Conservation (phyloP, 1,140 invertebrate genomes). For the Camponotus vicinus region DNA sequence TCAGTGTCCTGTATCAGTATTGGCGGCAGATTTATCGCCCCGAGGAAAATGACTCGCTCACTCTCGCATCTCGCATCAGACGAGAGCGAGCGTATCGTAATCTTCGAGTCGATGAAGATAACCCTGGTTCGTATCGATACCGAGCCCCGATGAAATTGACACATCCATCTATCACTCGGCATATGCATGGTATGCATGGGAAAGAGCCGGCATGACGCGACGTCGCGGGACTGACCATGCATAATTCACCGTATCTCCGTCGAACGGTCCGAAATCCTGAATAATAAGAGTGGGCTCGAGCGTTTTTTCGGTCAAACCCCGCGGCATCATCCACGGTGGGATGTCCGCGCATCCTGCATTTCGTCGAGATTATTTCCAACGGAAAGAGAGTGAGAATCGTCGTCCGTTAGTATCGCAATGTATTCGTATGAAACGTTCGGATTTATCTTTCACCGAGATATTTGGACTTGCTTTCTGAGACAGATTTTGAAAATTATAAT, state of each 20-base stretch:
- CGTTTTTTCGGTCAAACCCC: conserved; percentile 58
- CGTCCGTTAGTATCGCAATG: not conserved
- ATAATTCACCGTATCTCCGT: conserved; percentile 69
- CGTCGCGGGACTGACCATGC: conserved; percentile 73
- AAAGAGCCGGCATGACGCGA: conserved; percentile 66
- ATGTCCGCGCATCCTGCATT: conserved; percentile 21
- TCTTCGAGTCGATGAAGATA: conserved; percentile 74
- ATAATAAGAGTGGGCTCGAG: conserved; percentile 75
- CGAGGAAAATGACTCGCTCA: conserved; percentile 54
- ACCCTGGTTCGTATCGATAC: conserved; percentile 71
- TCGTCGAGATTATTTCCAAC: conserved; percentile 46
- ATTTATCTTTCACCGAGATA: not conserved
- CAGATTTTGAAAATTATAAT: not conserved
- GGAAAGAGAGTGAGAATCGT: conserved; percentile 15
- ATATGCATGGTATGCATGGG: conserved; percentile 77
- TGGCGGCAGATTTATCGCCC: conserved; percentile 53
- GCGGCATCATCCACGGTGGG: not conserved
- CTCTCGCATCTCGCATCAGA: conserved; percentile 17
- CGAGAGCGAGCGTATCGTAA: conserved; percentile 55
- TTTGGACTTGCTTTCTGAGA: not conserved
- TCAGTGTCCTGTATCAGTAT: conserved; percentile 34
- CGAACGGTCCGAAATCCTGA: conserved; percentile 80
- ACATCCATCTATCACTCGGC: conserved; percentile 79
- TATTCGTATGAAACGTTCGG: not conserved
- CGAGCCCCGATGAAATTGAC: conserved; percentile 78